phyloP scores from a whole-genome alignment of 2,113 vertebrate species.

The Agelaius tricolor region DNA sequence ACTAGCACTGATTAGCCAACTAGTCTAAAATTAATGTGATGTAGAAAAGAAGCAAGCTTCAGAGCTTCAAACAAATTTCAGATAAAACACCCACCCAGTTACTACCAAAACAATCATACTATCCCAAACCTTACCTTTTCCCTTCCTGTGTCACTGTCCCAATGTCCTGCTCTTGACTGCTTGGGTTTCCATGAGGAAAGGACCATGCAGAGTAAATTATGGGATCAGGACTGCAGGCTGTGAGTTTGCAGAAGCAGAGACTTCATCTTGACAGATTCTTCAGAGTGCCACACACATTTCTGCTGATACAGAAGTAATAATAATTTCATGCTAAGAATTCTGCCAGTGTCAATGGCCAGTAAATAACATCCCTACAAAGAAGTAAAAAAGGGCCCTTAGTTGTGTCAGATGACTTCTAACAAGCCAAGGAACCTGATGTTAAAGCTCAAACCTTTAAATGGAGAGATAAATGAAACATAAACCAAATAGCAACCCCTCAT shows the following conservation, averaged over 20 bases:
- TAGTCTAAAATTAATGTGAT: not conserved
- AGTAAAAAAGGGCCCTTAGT: not conserved
- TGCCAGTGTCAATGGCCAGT: not conserved
- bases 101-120: not conserved
- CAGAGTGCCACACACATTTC: constrained; percentile 38
- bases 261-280: constrained; percentile 49
- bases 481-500: not conserved
- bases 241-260: constrained; percentile 29
- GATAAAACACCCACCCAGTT: not conserved
- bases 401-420: not conserved
- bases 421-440: not conserved
- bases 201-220: constrained; percentile 23
- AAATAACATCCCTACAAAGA: not conserved
- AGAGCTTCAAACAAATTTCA: not conserved
- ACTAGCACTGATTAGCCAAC: not conserved
- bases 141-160: constrained; percentile 19
- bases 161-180: constrained; percentile 29
- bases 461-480: not conserved
- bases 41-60: not conserved
- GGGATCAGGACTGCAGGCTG: not conserved
- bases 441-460: not conserved
- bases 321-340: constrained; percentile 57
- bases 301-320: constrained; percentile 63
- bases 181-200: constrained; percentile 45
- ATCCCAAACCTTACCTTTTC: constrained; percentile 46